Percentiles rank a stretch among this genome's conserved stretches.
Evolutionary conservation across 2,888 invertebrate species (phyloP).

Genomic region (Rhamnusium bicolor): DNA sequence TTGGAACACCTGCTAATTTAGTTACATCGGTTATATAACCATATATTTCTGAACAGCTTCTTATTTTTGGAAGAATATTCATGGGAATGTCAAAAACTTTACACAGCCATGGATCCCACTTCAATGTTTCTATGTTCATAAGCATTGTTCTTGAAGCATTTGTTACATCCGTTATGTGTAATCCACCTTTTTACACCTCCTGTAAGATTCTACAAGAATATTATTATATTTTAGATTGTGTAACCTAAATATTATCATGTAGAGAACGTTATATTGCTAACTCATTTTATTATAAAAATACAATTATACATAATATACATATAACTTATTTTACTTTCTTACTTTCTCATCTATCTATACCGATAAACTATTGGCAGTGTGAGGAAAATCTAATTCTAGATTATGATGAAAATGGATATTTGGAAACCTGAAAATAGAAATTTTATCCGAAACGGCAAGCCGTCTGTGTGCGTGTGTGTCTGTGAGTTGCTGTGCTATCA

Average conservation of each 20-base stretch:
- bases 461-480: no score
- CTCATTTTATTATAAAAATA: no score
- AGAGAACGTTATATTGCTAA: no score
- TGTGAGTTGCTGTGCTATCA: no score
- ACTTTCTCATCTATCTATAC: no score
- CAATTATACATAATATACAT: no score
- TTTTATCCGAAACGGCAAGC: no score
- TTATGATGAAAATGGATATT: no score
- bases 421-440: no score
- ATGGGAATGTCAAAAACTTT: constrained; percentile 91
- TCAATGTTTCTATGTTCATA: constrained; percentile 89
- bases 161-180: constrained; percentile 95
- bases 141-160: constrained; percentile 97
- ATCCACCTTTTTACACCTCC: constrained; percentile 77
- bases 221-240: not conserved
- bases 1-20: constrained; percentile 85
- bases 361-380: no score
- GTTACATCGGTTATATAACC: constrained; percentile 82
- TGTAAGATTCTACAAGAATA: constrained; percentile 77
- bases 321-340: no score
- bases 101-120: constrained; percentile 91
- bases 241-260: not conserved
- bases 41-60: constrained; percentile 93
- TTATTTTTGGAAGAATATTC: constrained; percentile 89
- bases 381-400: no score